A percentile compares a stretch with the other conserved stretches of the same genome.
Evolutionary conservation across 2,888 invertebrate genomes (phyloP).

Genomic region (Boloria selene): DNA sequence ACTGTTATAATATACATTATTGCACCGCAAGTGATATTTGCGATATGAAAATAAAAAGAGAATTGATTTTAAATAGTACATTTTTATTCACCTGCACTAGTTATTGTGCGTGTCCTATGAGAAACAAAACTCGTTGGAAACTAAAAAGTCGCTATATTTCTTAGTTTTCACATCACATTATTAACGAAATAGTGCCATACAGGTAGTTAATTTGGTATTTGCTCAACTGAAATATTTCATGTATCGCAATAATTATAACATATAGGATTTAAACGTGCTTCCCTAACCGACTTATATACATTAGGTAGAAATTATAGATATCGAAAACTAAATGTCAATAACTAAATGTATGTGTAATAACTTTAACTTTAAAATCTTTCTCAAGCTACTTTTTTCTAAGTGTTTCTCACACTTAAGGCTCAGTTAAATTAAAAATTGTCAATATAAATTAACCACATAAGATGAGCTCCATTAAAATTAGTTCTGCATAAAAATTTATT

Average conservation of each 20-base stretch:
- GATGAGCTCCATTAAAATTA: too few species aligned
- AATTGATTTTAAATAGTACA: constrained; percentile 25
- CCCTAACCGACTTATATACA: constrained; percentile 48
- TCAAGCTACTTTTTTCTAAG: too few species aligned
- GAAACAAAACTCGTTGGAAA: constrained; percentile 8
- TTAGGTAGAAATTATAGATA: constrained; percentile 45
- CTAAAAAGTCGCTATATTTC: neutral
- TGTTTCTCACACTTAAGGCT: too few species aligned
- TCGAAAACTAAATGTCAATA: constrained; percentile 5
- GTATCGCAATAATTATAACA: constrained; percentile 18
- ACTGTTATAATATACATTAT: constrained; percentile 7
- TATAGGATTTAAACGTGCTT: constrained; percentile 61
- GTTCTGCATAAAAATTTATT: neutral
- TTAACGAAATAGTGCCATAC: constrained; percentile 79
- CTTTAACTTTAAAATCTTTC: too few species aligned
- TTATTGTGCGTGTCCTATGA: constrained; percentile 7
- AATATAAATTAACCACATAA: too few species aligned
- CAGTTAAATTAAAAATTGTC: too few species aligned
- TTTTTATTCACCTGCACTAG: constrained; percentile 13
- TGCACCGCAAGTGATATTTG: neutral
- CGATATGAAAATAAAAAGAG: constrained; percentile 1
- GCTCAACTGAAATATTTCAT: constrained; percentile 62
- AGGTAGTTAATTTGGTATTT: constrained; percentile 60
- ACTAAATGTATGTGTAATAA: too few species aligned
- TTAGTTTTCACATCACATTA: constrained; percentile 23